Conservation (phyloP, 2,888 invertebrate species). For the Hypselothyrea guttata region DNA sequence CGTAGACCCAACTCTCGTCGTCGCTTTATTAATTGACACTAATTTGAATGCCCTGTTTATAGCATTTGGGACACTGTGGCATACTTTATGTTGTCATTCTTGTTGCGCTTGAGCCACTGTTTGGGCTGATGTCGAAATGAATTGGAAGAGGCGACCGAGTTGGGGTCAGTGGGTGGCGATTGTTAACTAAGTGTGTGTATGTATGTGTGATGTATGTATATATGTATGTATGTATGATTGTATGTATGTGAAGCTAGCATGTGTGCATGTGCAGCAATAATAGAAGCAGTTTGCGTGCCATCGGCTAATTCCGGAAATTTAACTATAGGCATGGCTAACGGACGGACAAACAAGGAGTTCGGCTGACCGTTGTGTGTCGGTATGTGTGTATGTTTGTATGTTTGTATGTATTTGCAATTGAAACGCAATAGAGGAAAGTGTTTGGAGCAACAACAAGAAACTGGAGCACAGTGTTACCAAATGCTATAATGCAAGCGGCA, state of each 20-base stretch:
- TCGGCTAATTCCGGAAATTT: slow-evolving; percentile 63
- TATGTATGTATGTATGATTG: background rate
- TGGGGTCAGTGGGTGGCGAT: slow-evolving; percentile 54
- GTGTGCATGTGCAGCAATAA: slow-evolving; percentile 23
- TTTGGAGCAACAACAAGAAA: slow-evolving; percentile 25
- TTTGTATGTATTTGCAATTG: slow-evolving; percentile 5
- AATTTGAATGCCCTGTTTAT: background rate
- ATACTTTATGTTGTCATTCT: slow-evolving; percentile 6
- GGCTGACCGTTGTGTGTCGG: slow-evolving; percentile 32
- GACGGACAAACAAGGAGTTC: slow-evolving; percentile 38
- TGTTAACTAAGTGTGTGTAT: slow-evolving; percentile 7
- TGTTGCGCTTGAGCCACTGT: slow-evolving; percentile 13
- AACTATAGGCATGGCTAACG: slow-evolving; percentile 53
- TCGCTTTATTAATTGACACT: too few relatives aligned
- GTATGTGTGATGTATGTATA: slow-evolving; percentile 2
- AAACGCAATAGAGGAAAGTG: slow-evolving; percentile 62
- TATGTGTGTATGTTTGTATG: slow-evolving; percentile 1
- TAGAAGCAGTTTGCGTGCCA: slow-evolving; percentile 54
- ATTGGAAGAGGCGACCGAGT: slow-evolving; percentile 14
- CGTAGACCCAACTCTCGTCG: too few relatives aligned
- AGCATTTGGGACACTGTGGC: slow-evolving; percentile 32
- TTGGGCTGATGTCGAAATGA: slow-evolving; percentile 3
- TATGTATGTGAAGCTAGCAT: slow-evolving; percentile 14
- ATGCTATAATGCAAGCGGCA: slow-evolving; percentile 43
- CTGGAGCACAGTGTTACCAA: slow-evolving; percentile 38